Percentiles rank a stretch among this genome's conserved stretches.
Conservation (phyloP, 1,140 invertebrate genomes). For the Ridgeia piscesae region DNA sequence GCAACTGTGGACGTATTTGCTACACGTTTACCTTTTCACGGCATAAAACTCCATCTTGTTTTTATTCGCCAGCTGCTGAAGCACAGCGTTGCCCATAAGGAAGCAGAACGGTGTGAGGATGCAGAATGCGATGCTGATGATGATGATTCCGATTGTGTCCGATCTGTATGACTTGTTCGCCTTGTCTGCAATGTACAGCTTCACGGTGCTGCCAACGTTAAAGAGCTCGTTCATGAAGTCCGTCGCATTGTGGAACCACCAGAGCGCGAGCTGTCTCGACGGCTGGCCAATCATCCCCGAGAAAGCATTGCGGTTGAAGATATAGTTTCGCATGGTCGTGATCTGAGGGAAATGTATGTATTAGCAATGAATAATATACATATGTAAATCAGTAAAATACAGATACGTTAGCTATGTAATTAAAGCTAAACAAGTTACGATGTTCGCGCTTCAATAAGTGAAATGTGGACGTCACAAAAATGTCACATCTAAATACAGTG, state of each 20-base stretch:
- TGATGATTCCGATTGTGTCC: neutral
- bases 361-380: too few relatives aligned
- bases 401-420: too few relatives aligned
- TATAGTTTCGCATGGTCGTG: neutral
- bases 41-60: neutral
- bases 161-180: neutral
- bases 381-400: too few relatives aligned
- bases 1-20: neutral
- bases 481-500: too few relatives aligned
- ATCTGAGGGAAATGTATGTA: neutral
- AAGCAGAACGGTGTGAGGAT: neutral
- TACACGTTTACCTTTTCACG: neutral
- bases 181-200: neutral
- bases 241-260: neutral
- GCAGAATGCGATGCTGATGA: neutral
- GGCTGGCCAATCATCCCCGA: neutral
- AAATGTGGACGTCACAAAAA: too few relatives aligned
- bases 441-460: too few relatives aligned
- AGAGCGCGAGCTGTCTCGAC: neutral
- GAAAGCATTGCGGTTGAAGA: neutral
- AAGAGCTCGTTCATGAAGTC: neutral
- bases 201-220: neutral
- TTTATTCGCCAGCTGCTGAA: neutral
- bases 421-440: too few relatives aligned
- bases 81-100: neutral